Evolutionary conservation across 2,113 vertebrate genomes (phyloP), one percentile per base, ranked within the genome.

Genomic region (Corythornis vintsioides): DNA sequence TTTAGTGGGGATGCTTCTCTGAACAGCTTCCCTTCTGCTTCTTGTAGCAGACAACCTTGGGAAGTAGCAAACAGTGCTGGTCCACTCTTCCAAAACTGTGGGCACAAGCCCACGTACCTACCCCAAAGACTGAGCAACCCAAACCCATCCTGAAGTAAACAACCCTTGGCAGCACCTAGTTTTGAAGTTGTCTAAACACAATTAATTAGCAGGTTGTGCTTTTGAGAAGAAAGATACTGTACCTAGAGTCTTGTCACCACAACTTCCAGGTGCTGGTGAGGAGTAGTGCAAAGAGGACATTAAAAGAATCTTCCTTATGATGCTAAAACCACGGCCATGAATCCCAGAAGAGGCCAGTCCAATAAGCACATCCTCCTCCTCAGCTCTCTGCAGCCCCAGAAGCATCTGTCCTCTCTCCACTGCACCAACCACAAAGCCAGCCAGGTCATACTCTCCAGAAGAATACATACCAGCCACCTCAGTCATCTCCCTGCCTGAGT

Each of bases 391-490:
- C 76, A 98, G 94, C 72, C 96, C 92, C 53, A 97, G 97, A 80
- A 98, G 96, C 56, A 97, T 38, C 26, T 94, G 89, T 3, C 95
- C 97, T 4, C 98, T 96, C 92, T 99, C 98, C 89, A 97, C 97
- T 0, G 98, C 98, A 2, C 98, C 98, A 9, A 99, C 98, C 4
- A 92, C 98, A 96, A 98, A 99, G 35, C 99, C 99, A 1, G 98
- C 98, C 79, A 99, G 96, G 75, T 97, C 97, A 31, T 98, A 98
- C 88, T 95, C 98, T 10, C 98, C 98, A 0, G 95, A 26, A 19
- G 95, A 82, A 56, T 77, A 93, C 24, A 98, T 86, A 5, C 98
- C 97, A 0, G 97, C 96, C 96, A 96, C 97, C 60, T 98, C 98
- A 5, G 98, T 97, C 1, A 97, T 97, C 83, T 98, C 98, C 4